Conservation (phyloP, 2,888 invertebrate genomes). For the Alsophila aescularia region DNA sequence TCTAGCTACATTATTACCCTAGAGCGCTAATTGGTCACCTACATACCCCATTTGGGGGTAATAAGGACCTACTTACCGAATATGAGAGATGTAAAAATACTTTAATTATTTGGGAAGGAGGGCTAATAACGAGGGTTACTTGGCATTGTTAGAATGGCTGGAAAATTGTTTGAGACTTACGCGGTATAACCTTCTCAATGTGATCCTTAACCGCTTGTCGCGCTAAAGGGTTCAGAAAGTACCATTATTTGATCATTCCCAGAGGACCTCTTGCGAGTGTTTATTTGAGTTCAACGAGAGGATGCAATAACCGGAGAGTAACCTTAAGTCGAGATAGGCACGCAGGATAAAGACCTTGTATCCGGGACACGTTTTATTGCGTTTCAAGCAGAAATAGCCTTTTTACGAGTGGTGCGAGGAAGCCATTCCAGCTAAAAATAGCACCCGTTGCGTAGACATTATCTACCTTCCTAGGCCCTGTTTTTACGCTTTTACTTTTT, state of each 20-base stretch:
- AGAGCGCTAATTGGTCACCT: no score
- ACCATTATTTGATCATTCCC: slow-evolving; percentile 44
- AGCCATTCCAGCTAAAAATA: slow-evolving; percentile 49
- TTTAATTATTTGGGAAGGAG: no score
- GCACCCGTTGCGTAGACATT: slow-evolving; percentile 35
- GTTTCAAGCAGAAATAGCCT: slow-evolving; percentile 55
- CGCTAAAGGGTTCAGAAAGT: slow-evolving; percentile 40
- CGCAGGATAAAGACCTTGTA: slow-evolving; percentile 50
- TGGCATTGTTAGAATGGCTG: no score
- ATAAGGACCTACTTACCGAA: no score
- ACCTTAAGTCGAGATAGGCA: slow-evolving; percentile 53
- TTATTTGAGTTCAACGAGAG: slow-evolving; percentile 51
- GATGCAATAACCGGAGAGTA: slow-evolving; percentile 46
- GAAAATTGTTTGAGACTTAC: slow-evolving; percentile 10
- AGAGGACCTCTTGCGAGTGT: slow-evolving; percentile 47
- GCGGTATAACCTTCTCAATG: slow-evolving; percentile 28
- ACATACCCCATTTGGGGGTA: no score
- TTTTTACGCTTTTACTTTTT: slow-evolving; percentile 21
- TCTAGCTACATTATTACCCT: no score
- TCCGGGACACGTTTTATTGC: slow-evolving; percentile 59
- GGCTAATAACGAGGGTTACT: neutral
- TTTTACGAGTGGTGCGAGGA: slow-evolving; percentile 57
- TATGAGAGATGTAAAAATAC: neutral
- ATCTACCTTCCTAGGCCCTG: slow-evolving; percentile 25
- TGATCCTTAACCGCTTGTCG: slow-evolving; percentile 27